Conservation (phyloP, 2,888 invertebrate genomes). For the Diogma glabrata region DNA sequence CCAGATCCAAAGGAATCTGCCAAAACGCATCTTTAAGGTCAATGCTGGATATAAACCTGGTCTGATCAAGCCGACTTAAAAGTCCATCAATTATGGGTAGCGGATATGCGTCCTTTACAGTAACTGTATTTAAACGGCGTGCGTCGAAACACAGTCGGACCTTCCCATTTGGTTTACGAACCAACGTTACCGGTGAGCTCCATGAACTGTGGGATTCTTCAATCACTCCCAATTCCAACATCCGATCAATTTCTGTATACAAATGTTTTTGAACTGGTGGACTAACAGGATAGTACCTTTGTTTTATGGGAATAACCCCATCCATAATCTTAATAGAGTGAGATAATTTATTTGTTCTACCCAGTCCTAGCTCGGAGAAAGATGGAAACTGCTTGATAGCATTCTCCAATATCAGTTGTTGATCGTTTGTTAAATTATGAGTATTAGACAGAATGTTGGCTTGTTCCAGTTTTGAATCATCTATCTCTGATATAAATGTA, state of each 20-base stretch:
- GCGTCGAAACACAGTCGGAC: conserved; percentile 24
- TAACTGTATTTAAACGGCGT: conserved; percentile 23
- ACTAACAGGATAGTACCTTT: conserved; percentile 18
- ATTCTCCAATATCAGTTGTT: neutral
- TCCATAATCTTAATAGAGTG: conserved; percentile 12
- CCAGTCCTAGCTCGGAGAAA: neutral
- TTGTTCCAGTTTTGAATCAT: no score
- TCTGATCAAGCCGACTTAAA: conserved; percentile 21
- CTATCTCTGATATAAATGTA: no score
- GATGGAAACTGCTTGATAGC: neutral
- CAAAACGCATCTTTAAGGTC: conserved; percentile 7
- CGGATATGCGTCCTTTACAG: conserved; percentile 16
- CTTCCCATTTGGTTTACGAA: conserved; percentile 21
- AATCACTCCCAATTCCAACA: conserved; percentile 23
- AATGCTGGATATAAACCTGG: conserved; percentile 20
- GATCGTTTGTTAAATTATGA: neutral
- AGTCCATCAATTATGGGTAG: conserved; percentile 18
- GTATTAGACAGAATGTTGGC: no score
- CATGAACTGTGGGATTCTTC: conserved; percentile 25
- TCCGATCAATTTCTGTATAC: no score
- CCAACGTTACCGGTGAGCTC: conserved; percentile 24
- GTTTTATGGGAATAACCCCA: conserved; percentile 14
- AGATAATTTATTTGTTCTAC: neutral
- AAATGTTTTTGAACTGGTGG: conserved; percentile 17
- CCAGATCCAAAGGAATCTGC: conserved; percentile 16